Evolutionary conservation across 2,113 vertebrate genomes (phyloP), one percentile per base, ranked within the genome.

Genomic region (Ameiurus melas): DNA sequence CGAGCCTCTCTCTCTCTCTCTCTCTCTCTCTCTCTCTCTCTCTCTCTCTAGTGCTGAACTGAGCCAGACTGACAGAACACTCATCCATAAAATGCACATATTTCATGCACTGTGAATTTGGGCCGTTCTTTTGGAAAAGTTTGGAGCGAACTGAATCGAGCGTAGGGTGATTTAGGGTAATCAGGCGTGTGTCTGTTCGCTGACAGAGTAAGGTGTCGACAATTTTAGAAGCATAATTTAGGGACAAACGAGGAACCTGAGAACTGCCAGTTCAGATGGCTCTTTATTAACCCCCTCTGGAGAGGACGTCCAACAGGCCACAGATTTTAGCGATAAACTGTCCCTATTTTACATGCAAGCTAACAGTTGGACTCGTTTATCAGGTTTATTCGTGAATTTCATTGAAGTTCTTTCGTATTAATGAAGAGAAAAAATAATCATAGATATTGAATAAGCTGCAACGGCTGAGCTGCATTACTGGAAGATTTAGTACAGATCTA

Each of bases 41-140:
- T 7, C 19, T 60, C 77, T 73, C 53, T 87, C 60, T 51, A 13
- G 8, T 25, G 17, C 36, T 84, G 36, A 85, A 70, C 43, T 30
- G 58, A 88, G 71, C 83, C n/a, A 62, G 39, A 55, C 70, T 80
- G 83, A 68, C 86, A 84, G 86, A 81, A 89, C 83, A 62, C 81
- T 79, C 81, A 89, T 90, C 86, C 89, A 79, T 77, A 80, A 87
- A 91, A 82, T 81, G 87, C 73, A 85, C 82, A 92, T 84, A 89
- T 88, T 87, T 90, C 84, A 87, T 66, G 75, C 83, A 86, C 77
- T 53, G 64, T 84, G 90, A 87, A 85, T 86, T 68, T 53, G 53
- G 64, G 62, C 87, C 36, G 30, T 60, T 64, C 39, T 80, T 55
- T 33, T 60, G 57, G 51, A 53, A 83, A 62, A 60, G 64, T 57